Evolutionary conservation across 2,888 invertebrate genomes (phyloP).

Genomic region (Eremobia ochroleuca): DNA sequence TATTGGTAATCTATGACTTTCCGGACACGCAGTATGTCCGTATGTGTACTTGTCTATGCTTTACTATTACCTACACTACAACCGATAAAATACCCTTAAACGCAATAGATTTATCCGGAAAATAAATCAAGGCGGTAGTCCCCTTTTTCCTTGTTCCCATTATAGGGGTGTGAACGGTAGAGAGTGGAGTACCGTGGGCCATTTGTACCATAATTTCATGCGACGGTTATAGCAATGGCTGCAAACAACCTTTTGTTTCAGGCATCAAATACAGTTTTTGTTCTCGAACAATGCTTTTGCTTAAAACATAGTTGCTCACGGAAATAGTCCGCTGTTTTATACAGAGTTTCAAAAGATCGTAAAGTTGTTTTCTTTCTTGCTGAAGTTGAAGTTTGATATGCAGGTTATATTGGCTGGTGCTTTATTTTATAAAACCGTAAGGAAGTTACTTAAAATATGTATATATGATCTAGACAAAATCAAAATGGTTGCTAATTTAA

Average conservation of each 20-base stretch:
- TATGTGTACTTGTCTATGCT: too few species aligned
- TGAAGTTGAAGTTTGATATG: conserved; percentile 26
- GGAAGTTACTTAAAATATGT: background rate
- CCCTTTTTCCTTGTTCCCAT: conserved; percentile 55
- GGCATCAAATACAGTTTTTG: conserved; percentile 64
- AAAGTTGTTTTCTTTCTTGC: conserved; percentile 42
- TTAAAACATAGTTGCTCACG: conserved; percentile 58
- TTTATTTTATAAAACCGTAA: background rate
- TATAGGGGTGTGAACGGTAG: conserved; percentile 42
- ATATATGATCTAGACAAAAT: too few species aligned
- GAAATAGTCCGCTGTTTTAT: conserved; percentile 46
- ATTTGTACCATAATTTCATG: conserved; percentile 64
- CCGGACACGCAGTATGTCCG: too few species aligned
- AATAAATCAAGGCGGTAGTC: conserved; percentile 50
- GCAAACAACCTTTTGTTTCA: conserved; percentile 64
- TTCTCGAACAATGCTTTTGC: conserved; percentile 44
- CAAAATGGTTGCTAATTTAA: too few species aligned
- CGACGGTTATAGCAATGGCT: conserved; percentile 53
- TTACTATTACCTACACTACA: background rate
- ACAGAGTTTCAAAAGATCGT: conserved; percentile 45
- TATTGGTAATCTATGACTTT: too few species aligned
- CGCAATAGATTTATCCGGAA: conserved; percentile 36
- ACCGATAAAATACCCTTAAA: conserved; percentile 18
- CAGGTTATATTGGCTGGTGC: conserved; percentile 3
- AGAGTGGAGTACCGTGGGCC: conserved; percentile 53